Percentiles rank a stretch among this genome's conserved stretches.
phyloP scores from a whole-genome alignment of 2,113 vertebrate genomes.

The Polypterus bichir region DNA sequence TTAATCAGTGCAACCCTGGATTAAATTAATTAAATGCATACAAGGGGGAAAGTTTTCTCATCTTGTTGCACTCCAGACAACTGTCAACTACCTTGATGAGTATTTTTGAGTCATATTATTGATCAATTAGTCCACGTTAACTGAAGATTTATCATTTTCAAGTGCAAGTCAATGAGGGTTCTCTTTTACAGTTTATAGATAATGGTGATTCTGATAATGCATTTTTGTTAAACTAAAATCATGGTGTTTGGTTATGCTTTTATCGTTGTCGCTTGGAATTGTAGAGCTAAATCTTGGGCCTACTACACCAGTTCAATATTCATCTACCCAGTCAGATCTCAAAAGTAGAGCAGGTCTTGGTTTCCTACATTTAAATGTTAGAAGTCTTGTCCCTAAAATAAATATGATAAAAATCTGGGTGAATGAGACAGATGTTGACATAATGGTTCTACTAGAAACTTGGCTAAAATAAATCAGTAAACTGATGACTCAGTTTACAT shows the following conservation, averaged over 20 bases:
- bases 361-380: conserved; percentile 14
- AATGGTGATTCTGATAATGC: too few species aligned
- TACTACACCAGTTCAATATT: neutral
- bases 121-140: too few species aligned
- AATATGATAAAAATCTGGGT: conserved; percentile 12
- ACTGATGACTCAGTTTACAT: conserved; percentile 7
- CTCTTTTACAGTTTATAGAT: too few species aligned
- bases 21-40: too few species aligned
- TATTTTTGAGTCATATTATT: too few species aligned
- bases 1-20: too few species aligned
- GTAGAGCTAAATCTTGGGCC: conserved; percentile 5
- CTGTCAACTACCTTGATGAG: too few species aligned
- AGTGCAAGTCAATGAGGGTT: too few species aligned
- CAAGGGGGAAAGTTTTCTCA: too few species aligned
- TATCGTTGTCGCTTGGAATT: conserved; percentile 4
- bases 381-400: conserved; percentile 7
- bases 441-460: conserved; percentile 11
- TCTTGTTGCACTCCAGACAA: too few species aligned
- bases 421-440: conserved; percentile 11
- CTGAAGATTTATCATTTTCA: too few species aligned
- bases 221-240: too few species aligned
- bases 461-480: conserved; percentile 13
- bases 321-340: neutral
- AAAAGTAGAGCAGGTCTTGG: conserved; percentile 10
- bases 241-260: conserved; percentile 1